These are phyloP conservation scores for Acronicta leporina DNA, from an alignment of 2,888 invertebrate genomes.

Conservation along the genomic window DNA sequence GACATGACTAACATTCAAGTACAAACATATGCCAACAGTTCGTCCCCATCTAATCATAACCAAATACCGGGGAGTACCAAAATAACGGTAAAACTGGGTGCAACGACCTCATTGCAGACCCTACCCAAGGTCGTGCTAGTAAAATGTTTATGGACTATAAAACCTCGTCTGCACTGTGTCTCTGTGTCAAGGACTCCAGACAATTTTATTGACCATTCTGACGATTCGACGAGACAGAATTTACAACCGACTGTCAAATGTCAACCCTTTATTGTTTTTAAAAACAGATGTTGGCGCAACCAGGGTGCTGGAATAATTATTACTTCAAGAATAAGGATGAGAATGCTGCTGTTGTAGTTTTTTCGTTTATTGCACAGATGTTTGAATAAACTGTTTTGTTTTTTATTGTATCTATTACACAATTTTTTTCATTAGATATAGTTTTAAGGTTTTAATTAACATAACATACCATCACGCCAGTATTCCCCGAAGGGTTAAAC, in stretches of 20 bases:
- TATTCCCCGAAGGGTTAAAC: no score
- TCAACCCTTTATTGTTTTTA: slow-evolving; percentile 68
- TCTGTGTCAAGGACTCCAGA: slow-evolving; percentile 88
- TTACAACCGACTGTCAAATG: slow-evolving; percentile 69
- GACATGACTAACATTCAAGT: slow-evolving; percentile 17
- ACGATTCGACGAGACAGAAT: slow-evolving; percentile 70
- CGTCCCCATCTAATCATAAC: slow-evolving; percentile 62
- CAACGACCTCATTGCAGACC: slow-evolving; percentile 88
- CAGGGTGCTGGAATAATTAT: slow-evolving; percentile 16
- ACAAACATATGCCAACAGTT: slow-evolving; percentile 33
- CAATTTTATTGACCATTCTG: slow-evolving; percentile 83
- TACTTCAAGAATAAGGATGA: slow-evolving; percentile 22
- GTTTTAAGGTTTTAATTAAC: no score
- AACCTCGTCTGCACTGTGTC: slow-evolving; percentile 86
- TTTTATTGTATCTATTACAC: no score
- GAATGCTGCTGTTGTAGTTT: slow-evolving; percentile 9
- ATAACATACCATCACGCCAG: no score
- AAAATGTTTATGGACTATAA: slow-evolving; percentile 89
- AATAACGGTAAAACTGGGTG: slow-evolving; percentile 80
- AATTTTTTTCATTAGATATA: no score
- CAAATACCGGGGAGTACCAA: slow-evolving; percentile 60
- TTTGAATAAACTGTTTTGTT: slow-evolving; percentile 7
- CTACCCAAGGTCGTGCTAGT: slow-evolving; percentile 87
- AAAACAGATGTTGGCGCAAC: slow-evolving; percentile 59
- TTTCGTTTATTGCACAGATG: slow-evolving; percentile 31